Conservation (phyloP, 2,113 vertebrate genomes). For the Syngnathus typhle region DNA sequence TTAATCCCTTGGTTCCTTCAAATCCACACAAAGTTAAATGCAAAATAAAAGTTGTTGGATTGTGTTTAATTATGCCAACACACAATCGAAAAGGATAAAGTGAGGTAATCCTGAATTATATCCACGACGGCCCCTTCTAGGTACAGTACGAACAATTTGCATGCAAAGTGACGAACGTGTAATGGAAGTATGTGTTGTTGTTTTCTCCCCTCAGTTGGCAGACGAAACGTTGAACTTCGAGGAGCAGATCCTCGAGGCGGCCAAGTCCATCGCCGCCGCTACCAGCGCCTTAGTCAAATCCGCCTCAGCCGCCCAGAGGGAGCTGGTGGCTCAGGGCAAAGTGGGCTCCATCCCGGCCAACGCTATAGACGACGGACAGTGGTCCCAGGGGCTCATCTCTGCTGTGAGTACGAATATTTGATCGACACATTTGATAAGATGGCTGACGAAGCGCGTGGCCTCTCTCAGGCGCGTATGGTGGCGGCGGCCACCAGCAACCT, state of each 20-base stretch:
- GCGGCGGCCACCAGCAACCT: conserved; percentile 96
- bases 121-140: not conserved
- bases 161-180: not conserved
- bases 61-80: not conserved
- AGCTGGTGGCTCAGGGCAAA: conserved; percentile 98
- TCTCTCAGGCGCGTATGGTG: conserved; percentile 88
- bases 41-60: no score
- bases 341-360: conserved; percentile 96
- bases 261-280: conserved; percentile 96
- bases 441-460: not conserved
- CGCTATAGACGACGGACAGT: conserved; percentile 96
- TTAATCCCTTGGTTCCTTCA: no score
- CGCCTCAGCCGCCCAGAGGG: conserved; percentile 93
- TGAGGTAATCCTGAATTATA: not conserved
- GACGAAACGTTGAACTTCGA: conserved; percentile 97
- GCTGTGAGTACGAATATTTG: conserved; percentile 77
- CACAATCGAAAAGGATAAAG: not conserved
- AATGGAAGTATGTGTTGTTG: not conserved
- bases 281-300: conserved; percentile 98
- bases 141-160: not conserved
- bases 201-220: conserved; percentile 75
- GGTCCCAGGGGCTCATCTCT: conserved; percentile 98
- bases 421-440: not conserved
- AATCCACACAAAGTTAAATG: no score
- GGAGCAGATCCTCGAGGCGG: conserved; percentile 97